phyloP scores from a whole-genome alignment of 2,113 vertebrate genomes.

The Pedetes capensis region DNA sequence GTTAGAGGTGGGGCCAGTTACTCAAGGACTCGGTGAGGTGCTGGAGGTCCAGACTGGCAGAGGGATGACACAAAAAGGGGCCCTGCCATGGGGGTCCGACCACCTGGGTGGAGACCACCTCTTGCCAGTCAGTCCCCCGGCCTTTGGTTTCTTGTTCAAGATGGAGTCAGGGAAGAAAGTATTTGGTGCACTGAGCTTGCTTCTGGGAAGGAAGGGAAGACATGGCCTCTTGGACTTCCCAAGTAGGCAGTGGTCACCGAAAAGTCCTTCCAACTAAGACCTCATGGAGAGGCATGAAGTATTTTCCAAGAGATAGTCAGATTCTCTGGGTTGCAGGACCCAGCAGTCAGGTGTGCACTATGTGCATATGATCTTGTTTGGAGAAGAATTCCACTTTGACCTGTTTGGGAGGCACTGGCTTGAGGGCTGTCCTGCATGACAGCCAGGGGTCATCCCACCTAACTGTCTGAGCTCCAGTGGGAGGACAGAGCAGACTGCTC shows the following conservation, averaged over 20 bases:
- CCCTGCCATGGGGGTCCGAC: not conserved
- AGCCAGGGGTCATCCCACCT: accelerated
- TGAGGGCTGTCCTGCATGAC: not conserved
- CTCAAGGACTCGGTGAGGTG: not conserved
- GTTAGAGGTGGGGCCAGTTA: not conserved
- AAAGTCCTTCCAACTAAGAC: not conserved
- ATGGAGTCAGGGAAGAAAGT: not conserved
- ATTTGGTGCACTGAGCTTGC: not conserved
- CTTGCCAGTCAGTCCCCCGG: accelerated
- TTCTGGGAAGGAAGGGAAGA: not conserved
- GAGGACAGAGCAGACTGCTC: no score
- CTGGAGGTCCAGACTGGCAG: not conserved
- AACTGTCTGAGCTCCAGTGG: not conserved
- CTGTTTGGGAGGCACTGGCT: not conserved
- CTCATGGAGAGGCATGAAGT: not conserved
- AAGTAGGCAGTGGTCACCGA: not conserved
- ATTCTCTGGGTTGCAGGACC: not conserved
- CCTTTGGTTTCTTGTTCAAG: not conserved
- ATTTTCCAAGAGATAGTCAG: not conserved
- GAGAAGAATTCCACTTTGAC: not conserved
- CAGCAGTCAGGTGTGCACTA: accelerated
- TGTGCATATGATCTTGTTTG: not conserved
- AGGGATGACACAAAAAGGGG: not conserved
- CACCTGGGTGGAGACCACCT: accelerated
- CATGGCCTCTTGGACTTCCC: not conserved